Evolutionary conservation across 2,113 vertebrate genomes (phyloP).

Genomic region (Trochalopteron elliotii): DNA sequence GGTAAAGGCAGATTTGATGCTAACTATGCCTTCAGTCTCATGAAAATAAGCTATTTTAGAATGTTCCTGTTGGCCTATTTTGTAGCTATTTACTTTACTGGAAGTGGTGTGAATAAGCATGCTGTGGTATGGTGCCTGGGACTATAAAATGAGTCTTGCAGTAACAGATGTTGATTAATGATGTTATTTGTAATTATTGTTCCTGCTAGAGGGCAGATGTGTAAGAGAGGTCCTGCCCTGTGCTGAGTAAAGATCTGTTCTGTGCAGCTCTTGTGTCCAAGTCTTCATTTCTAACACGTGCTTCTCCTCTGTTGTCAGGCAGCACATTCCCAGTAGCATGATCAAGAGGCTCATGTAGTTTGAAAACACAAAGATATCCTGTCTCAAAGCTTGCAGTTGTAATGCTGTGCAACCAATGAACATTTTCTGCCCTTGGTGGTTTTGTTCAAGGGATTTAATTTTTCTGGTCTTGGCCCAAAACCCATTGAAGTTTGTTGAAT

Average conservation of each 20-base stretch:
- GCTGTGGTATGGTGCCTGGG: slow-evolving; percentile 39
- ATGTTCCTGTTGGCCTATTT: slow-evolving; percentile 53
- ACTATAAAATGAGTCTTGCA: slow-evolving; percentile 55
- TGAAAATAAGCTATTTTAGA: slow-evolving; percentile 68
- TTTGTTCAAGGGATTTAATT: background rate
- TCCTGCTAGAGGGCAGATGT: slow-evolving; percentile 68
- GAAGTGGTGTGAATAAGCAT: slow-evolving; percentile 63
- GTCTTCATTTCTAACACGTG: slow-evolving; percentile 72
- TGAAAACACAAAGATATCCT: background rate
- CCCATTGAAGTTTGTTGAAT: background rate
- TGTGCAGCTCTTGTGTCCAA: slow-evolving; percentile 72
- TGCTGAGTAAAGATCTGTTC: slow-evolving; percentile 72
- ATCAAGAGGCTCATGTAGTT: background rate
- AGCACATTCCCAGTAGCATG: slow-evolving; percentile 24
- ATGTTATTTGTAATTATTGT: slow-evolving; percentile 67
- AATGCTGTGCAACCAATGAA: background rate
- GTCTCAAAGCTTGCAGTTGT: background rate
- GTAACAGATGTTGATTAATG: slow-evolving; percentile 61
- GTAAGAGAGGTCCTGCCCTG: slow-evolving; percentile 60
- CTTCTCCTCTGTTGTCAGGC: slow-evolving; percentile 43
- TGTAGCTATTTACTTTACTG: slow-evolving; percentile 53
- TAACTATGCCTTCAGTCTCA: slow-evolving; percentile 58
- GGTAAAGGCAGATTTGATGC: slow-evolving; percentile 64
- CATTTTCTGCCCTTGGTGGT: background rate
- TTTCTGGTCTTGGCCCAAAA: background rate